Evolutionary conservation across 2,888 invertebrate species (phyloP).

Genomic region (Tridacna gigas): DNA sequence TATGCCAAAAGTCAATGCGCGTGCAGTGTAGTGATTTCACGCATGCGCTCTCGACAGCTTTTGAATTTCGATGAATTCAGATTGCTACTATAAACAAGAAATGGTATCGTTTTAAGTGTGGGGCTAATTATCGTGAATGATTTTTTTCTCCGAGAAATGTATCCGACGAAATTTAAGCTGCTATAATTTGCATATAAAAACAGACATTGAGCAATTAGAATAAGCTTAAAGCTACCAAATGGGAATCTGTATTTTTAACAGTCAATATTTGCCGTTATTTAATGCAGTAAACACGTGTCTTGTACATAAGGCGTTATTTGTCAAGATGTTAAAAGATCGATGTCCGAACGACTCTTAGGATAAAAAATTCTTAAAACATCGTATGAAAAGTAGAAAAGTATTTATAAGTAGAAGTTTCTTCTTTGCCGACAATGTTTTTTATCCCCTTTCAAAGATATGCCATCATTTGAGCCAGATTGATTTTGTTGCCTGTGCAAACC

Average conservation of each 20-base stretch:
- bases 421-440: neutral
- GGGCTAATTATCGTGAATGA: constrained; percentile 16
- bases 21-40: constrained; percentile 23
- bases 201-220: neutral
- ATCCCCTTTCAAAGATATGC: neutral
- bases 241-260: neutral
- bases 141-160: constrained; percentile 16
- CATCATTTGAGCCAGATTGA: too few relatives aligned
- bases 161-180: constrained; percentile 17
- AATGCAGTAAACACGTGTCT: constrained; percentile 1
- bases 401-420: neutral
- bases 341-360: too few relatives aligned
- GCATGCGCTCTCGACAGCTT: constrained; percentile 8
- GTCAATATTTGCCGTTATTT: neutral
- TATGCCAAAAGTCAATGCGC: constrained; percentile 28
- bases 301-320: constrained; percentile 8
- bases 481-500: too few relatives aligned
- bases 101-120: constrained; percentile 4
- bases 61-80: constrained; percentile 18
- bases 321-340: neutral
- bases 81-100: constrained; percentile 15
- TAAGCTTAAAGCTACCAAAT: neutral
- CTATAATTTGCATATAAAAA: constrained; percentile 26
- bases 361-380: too few relatives aligned
- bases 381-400: too few relatives aligned